phyloP scores from a whole-genome alignment of 2,888 invertebrate species.

The Ommatoiulus sabulosus region DNA sequence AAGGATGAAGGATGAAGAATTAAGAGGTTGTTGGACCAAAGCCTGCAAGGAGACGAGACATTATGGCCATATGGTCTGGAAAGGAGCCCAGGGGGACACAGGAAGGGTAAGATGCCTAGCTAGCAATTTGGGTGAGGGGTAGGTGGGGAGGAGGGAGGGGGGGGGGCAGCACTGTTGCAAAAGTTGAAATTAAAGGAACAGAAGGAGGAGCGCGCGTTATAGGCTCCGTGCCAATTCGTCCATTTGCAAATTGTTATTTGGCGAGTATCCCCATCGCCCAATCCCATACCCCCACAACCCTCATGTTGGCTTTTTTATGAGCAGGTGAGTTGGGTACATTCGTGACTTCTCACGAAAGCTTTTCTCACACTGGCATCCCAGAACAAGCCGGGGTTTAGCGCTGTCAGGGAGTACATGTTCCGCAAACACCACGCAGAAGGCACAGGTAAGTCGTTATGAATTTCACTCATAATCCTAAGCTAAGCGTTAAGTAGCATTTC shows the following conservation, averaged over 20 bases:
- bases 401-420: conserved; percentile 11
- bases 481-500: no score
- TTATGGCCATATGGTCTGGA: conserved; percentile 44
- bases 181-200: conserved; percentile 45
- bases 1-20: not conserved
- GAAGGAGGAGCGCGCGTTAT: conserved; percentile 23
- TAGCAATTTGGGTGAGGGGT: conserved; percentile 24
- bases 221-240: conserved; percentile 51
- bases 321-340: conserved; percentile 34
- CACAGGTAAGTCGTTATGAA: not conserved
- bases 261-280: conserved; percentile 28
- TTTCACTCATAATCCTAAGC: no score
- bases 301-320: conserved; percentile 13
- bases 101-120: conserved; percentile 29
- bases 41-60: conserved; percentile 16
- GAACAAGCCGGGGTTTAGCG: conserved; percentile 16
- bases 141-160: not conserved
- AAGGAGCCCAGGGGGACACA: conserved; percentile 47
- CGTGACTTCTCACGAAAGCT: conserved; percentile 28
- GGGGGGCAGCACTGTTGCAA: conserved; percentile 2
- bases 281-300: conserved; percentile 34
- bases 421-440: not conserved
- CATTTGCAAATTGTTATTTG: conserved; percentile 40
- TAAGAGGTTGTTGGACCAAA: conserved; percentile 49
- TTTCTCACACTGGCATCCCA: conserved; percentile 20